A percentile compares a stretch with the other conserved stretches of the same genome.
Evolutionary conservation across 2,797 vertebrate species (phyloP).

Genomic region (Myotis planiceps): DNA sequence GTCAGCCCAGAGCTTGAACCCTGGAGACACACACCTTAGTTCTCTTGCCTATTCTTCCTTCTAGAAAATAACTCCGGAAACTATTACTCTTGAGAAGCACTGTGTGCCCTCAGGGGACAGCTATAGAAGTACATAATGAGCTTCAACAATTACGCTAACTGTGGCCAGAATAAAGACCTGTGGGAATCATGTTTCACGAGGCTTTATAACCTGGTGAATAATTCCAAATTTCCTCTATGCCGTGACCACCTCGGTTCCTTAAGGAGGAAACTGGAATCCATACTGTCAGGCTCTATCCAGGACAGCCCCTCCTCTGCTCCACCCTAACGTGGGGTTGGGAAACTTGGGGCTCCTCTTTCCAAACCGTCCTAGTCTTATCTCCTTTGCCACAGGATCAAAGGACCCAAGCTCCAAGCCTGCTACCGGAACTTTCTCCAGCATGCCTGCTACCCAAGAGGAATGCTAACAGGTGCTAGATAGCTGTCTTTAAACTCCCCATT

Average conservation of each 20-base stretch:
- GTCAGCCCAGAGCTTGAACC: not conserved
- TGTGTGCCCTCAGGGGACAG: not conserved
- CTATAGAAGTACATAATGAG: not conserved
- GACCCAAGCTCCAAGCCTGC: not conserved
- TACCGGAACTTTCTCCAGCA: no score
- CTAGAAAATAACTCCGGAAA: not conserved
- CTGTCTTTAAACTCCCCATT: not conserved
- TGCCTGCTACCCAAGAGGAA: not conserved
- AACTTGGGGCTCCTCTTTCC: not conserved
- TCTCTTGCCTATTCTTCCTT: not conserved
- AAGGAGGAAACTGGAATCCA: not conserved
- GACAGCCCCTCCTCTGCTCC: not conserved
- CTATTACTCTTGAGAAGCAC: not conserved
- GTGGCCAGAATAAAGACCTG: not conserved
- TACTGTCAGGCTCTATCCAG: not conserved
- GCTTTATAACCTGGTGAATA: not conserved
- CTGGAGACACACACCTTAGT: not conserved
- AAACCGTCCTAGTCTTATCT: not conserved
- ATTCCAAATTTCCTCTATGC: not conserved
- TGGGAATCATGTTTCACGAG: not conserved
- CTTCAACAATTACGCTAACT: not conserved
- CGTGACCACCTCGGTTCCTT: not conserved
- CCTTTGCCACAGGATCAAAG: not conserved
- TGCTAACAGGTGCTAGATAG: not conserved
- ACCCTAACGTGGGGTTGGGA: not conserved